Percentiles rank a stretch among this genome's conserved stretches.
Conservation (phyloP, 2,113 vertebrate species). For the Onychostruthus taczanowskii region DNA sequence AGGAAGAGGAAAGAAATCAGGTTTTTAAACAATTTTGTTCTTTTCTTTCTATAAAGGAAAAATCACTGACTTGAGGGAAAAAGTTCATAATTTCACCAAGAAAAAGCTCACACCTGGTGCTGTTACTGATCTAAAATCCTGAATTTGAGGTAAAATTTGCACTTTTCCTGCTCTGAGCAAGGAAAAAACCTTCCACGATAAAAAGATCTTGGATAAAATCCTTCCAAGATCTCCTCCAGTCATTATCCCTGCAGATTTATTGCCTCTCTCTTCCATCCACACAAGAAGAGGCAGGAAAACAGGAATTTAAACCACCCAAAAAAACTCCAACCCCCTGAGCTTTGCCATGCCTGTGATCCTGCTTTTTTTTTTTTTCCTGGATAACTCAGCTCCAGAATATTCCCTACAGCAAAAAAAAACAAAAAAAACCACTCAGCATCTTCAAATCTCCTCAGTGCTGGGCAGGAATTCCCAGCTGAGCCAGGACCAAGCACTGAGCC, state of each 20-base stretch:
- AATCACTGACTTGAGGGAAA: neutral
- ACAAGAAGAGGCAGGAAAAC: too few relatives aligned
- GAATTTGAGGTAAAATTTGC: too few relatives aligned
- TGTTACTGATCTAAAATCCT: neutral
- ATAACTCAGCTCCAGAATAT: neutral
- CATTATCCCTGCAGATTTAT: too few relatives aligned
- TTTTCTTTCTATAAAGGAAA: conserved; percentile 82
- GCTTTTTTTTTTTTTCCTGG: neutral
- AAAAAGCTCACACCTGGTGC: fast-evolving
- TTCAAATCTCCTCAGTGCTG: neutral
- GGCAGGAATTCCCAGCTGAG: neutral
- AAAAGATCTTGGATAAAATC: too few relatives aligned
- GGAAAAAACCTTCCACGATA: neutral
- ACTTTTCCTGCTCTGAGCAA: neutral
- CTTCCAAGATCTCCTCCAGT: too few relatives aligned
- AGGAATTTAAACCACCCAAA: neutral
- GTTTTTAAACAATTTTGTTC: neutral
- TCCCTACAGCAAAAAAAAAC: neutral
- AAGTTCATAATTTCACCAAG: too few relatives aligned
- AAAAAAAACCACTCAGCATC: neutral
- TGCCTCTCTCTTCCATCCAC: too few relatives aligned
- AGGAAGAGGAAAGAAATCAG: neutral
- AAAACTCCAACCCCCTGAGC: neutral
- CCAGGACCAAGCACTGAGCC: neutral
- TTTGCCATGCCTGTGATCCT: neutral